Evolutionary conservation across 2,888 invertebrate species (phyloP).

Genomic region (Sericinus montela): DNA sequence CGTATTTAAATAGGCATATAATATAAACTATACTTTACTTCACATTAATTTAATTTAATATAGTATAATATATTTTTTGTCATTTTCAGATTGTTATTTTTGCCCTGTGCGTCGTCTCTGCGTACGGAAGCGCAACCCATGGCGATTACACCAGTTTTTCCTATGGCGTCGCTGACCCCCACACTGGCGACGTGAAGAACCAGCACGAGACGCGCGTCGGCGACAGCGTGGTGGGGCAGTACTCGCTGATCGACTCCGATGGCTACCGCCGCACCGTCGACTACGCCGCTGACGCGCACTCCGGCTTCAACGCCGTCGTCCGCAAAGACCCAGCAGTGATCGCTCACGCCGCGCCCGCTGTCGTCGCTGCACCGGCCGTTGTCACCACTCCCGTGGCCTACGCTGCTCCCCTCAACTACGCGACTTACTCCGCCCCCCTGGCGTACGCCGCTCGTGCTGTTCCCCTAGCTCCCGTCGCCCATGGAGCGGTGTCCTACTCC

Average conservation of each 20-base stretch:
- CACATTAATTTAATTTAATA: no score
- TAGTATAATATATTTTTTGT: neutral
- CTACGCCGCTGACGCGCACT: conserved; percentile 76
- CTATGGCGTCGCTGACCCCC: conserved; percentile 68
- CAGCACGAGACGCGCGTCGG: conserved; percentile 82
- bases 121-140: conserved; percentile 56
- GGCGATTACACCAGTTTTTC: conserved; percentile 69
- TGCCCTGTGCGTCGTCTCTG: conserved; percentile 66
- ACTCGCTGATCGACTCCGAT: conserved; percentile 78
- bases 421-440: conserved; percentile 33
- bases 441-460: conserved; percentile 25
- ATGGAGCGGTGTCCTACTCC: no score
- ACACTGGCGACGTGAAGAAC: conserved; percentile 73
- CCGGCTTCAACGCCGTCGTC: conserved; percentile 79
- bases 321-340: conserved; percentile 64
- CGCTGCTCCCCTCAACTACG: conserved; percentile 26
- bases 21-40: no score
- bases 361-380: conserved; percentile 32
- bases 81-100: conserved; percentile 61
- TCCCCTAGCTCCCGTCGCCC: neutral
- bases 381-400: conserved; percentile 20
- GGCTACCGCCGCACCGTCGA: conserved; percentile 82
- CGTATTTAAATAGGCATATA: no score
- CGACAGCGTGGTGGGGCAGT: conserved; percentile 80
- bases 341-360: conserved; percentile 36